A percentile compares a stretch with the other conserved stretches of the same genome.
phyloP scores from a whole-genome alignment of 2,888 invertebrate species.

The Hesperia comma region DNA sequence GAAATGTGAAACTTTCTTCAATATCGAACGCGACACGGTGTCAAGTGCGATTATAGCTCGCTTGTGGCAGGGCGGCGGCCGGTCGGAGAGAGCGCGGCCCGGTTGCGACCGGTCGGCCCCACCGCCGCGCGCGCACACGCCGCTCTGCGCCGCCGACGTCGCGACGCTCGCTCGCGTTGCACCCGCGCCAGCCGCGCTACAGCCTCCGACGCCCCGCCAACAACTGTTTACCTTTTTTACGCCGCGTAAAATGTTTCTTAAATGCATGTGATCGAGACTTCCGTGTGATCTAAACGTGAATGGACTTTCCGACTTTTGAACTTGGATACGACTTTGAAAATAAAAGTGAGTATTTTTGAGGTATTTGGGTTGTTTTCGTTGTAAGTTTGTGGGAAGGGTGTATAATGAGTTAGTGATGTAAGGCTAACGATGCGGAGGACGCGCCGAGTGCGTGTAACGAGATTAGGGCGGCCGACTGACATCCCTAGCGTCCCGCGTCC shows the following conservation, averaged over 20 bases:
- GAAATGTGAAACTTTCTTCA: constrained; percentile 81
- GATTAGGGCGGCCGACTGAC: constrained; percentile 61
- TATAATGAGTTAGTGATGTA: constrained; percentile 42
- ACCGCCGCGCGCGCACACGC: constrained; percentile 63
- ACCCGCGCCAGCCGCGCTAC: constrained; percentile 72
- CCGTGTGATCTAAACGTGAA: constrained; percentile 37
- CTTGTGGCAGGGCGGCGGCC: constrained; percentile 67
- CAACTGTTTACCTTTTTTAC: constrained; percentile 43
- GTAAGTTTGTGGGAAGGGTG: constrained; percentile 30
- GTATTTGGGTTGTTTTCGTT: constrained; percentile 33
- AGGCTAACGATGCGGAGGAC: constrained; percentile 55
- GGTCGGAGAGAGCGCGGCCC: constrained; percentile 81
- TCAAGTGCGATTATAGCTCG: constrained; percentile 80
- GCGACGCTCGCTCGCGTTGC: constrained; percentile 75
- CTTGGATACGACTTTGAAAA: constrained; percentile 34
- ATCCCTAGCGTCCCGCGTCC: constrained; percentile 48
- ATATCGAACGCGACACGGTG: constrained; percentile 74
- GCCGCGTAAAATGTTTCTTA: constrained; percentile 59
- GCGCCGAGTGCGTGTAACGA: constrained; percentile 64
- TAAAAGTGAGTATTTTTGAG: constrained; percentile 43
- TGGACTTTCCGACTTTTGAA: constrained; percentile 34
- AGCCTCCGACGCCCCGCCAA: constrained; percentile 52
- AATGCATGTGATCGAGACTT: constrained; percentile 29
- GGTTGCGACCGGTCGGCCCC: constrained; percentile 83
- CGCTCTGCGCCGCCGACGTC: constrained; percentile 79